phyloP scores from a whole-genome alignment of 2,797 vertebrate species.

The Halcyon badia region DNA sequence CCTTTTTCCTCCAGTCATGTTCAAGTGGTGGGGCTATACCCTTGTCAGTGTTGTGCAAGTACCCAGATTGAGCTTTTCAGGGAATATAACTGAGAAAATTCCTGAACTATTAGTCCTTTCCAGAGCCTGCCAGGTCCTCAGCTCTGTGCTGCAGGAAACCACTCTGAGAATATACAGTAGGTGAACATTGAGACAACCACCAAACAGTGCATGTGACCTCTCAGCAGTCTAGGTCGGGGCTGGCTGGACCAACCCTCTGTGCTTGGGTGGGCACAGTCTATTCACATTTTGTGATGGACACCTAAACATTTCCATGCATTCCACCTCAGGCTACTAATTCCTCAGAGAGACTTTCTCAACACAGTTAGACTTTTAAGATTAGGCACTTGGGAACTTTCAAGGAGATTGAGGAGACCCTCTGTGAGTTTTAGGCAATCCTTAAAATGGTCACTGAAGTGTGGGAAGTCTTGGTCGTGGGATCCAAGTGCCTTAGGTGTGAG shows the following conservation, averaged over 20 bases:
- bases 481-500: neutral
- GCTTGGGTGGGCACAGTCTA: neutral
- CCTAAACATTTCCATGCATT: neutral
- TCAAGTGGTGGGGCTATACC: neutral
- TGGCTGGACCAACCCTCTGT: neutral
- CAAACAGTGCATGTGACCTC: neutral
- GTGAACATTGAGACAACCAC: neutral
- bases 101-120: neutral
- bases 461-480: neutral
- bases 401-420: neutral
- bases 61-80: neutral
- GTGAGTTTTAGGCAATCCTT: neutral
- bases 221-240: neutral
- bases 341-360: neutral
- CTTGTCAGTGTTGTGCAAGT: neutral
- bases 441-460: neutral
- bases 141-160: neutral
- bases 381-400: neutral
- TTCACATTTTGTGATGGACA: neutral
- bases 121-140: neutral
- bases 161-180: accelerated
- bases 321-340: neutral
- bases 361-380: neutral
- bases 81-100: neutral
- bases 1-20: neutral